These are phyloP conservation scores for Diogma glabrata DNA, from an alignment of 2,888 invertebrate genomes.

Conservation along the genomic window DNA sequence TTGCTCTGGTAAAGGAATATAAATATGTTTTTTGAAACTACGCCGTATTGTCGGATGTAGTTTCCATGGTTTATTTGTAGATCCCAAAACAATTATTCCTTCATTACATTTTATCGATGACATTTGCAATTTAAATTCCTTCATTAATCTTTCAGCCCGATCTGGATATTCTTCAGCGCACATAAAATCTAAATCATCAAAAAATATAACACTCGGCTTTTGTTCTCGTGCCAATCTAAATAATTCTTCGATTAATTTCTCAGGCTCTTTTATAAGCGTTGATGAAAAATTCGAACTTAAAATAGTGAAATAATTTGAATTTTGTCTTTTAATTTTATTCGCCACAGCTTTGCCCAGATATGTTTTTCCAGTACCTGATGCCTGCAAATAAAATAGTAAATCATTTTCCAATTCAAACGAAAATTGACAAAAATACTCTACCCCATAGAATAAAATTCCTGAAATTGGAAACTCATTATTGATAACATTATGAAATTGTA, in stretches of 20 bases:
- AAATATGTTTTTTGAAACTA: constrained; percentile 92
- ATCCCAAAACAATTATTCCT: constrained; percentile 74
- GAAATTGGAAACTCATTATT: constrained; percentile 94
- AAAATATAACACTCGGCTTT: constrained; percentile 92
- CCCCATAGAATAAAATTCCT: constrained; percentile 86
- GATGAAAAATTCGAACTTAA: constrained; percentile 92
- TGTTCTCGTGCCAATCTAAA: constrained; percentile 81
- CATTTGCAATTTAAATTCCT: constrained; percentile 95
- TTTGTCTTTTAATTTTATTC: constrained; percentile 73
- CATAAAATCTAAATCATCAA: constrained; percentile 90
- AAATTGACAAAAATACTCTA: too few relatives aligned
- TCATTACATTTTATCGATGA: constrained; percentile 87
- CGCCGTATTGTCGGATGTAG: constrained; percentile 84
- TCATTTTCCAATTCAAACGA: background rate
- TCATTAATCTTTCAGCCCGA: constrained; percentile 87
- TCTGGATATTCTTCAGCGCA: constrained; percentile 94
- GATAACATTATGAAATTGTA: constrained; percentile 89
- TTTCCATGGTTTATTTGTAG: constrained; percentile 92
- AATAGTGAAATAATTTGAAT: constrained; percentile 92
- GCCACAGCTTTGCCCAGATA: constrained; percentile 94
- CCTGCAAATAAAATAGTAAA: constrained; percentile 39
- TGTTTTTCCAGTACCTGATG: constrained; percentile 96
- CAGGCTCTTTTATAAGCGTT: constrained; percentile 95
- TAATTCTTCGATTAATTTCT: constrained; percentile 77
- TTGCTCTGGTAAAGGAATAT: constrained; percentile 87